These are phyloP conservation scores for Eupsilia transversa DNA, from an alignment of 2,888 invertebrate genomes.

Conservation along the genomic window DNA sequence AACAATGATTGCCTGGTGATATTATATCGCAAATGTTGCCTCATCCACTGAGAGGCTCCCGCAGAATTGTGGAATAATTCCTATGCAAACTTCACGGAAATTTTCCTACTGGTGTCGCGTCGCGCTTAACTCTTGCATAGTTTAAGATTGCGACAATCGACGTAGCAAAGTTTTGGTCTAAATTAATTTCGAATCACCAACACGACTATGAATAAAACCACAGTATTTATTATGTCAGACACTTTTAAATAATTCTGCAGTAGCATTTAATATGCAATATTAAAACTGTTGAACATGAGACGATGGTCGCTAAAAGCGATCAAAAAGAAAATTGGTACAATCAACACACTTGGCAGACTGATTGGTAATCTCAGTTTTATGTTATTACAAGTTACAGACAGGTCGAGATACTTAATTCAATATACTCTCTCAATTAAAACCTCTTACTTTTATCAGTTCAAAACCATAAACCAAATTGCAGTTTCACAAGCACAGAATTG, in stretches of 20 bases:
- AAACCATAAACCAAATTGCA: conserved; percentile 50
- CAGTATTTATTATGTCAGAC: background rate
- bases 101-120: no score
- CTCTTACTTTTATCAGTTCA: conserved; percentile 40
- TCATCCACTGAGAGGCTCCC: background rate
- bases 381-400: background rate
- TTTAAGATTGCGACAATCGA: background rate
- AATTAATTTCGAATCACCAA: background rate
- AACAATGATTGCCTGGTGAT: background rate
- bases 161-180: background rate
- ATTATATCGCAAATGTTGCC: background rate
- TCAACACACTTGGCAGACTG: background rate
- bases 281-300: background rate
- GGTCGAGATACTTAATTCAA: conserved; percentile 12
- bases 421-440: conserved; percentile 42
- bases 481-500: conserved; percentile 42
- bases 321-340: background rate
- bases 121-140: background rate
- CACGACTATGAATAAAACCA: background rate
- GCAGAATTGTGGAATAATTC: no score
- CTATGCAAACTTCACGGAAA: no score
- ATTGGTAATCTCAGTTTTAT: conserved; percentile 6
- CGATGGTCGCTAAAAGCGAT: background rate
- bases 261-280: background rate
- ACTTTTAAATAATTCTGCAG: background rate